A percentile compares a stretch with the other conserved stretches of the same genome.
Evolutionary conservation across 2,113 vertebrate genomes (phyloP).

Genomic region (Upupa epops): DNA sequence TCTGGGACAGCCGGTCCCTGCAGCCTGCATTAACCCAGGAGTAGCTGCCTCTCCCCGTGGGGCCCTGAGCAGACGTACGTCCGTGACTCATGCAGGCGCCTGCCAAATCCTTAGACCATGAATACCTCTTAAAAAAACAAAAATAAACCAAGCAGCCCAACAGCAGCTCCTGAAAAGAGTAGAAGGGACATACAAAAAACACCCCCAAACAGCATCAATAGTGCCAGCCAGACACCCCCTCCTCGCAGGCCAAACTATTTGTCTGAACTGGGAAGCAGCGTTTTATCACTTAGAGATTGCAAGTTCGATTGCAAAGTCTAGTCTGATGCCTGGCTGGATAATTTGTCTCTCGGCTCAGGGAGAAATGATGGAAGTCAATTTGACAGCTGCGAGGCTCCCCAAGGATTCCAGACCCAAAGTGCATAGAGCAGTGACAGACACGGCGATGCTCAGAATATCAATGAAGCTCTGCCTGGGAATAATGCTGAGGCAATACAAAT

Average conservation of each 20-base stretch:
- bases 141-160: not conserved
- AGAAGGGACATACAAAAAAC: not conserved
- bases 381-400: slow-evolving; percentile 76
- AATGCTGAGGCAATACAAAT: slow-evolving; percentile 66
- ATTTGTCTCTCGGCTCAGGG: slow-evolving; percentile 68
- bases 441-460: slow-evolving; percentile 59
- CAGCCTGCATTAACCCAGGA: not conserved
- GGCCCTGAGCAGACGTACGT: not conserved
- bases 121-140: not conserved
- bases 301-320: slow-evolving; percentile 57
- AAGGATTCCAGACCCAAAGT: slow-evolving; percentile 70
- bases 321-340: slow-evolving; percentile 67
- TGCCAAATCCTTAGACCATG: not conserved
- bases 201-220: not conserved
- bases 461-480: slow-evolving; percentile 69
- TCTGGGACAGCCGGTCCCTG: rapidly evolving
- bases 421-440: slow-evolving; percentile 73
- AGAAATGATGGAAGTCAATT: slow-evolving; percentile 74
- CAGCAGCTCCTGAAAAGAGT: not conserved
- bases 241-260: not conserved
- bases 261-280: slow-evolving; percentile 12
- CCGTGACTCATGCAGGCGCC: not conserved
- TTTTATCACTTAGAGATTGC: slow-evolving; percentile 61
- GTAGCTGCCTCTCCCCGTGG: rapidly evolving
- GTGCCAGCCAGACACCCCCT: not conserved